Percentiles rank a stretch among this genome's conserved stretches.
Evolutionary conservation across 53 echinoderm and acorn worm species (phyloP).

Genomic region (Temnopleurus reevesii): DNA sequence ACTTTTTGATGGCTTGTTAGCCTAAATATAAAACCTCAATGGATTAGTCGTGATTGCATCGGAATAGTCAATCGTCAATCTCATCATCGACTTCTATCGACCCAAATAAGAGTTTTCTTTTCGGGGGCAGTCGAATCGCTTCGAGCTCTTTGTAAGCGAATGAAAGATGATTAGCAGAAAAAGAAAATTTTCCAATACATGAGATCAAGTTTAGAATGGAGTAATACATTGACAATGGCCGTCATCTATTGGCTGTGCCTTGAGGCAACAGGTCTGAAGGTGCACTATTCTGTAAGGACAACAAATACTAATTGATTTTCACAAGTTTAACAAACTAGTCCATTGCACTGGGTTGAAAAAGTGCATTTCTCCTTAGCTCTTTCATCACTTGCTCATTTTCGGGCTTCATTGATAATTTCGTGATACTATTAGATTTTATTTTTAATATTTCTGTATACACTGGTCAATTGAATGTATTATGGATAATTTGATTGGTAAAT

Average conservation of each 20-base stretch:
- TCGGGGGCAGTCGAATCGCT: background rate
- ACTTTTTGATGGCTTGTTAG: constrained; percentile 48
- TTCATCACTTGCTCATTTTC: background rate
- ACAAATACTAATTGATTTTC: constrained; percentile 5
- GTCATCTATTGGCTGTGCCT: too few species aligned
- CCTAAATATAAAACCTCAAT: constrained; percentile 45
- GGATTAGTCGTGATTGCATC: constrained; percentile 37
- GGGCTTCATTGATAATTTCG: background rate
- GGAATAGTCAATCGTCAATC: constrained; percentile 9
- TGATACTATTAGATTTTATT: background rate
- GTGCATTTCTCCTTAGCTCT: background rate
- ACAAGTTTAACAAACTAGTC: background rate
- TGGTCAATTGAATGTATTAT: too few species aligned
- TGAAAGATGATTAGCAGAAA: constrained; percentile 17
- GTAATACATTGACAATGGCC: background rate
- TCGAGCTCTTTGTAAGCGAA: constrained; percentile 7
- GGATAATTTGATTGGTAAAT: too few species aligned
- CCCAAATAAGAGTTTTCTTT: constrained; percentile 26
- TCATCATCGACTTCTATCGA: constrained; percentile 16
- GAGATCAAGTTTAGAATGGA: constrained; percentile 7
- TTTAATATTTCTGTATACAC: too few species aligned
- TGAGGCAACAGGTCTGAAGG: constrained; percentile 27
- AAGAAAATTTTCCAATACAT: constrained; percentile 39
- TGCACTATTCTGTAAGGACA: background rate
- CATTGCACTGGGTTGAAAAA: background rate